Evolutionary conservation across 1,140 invertebrate genomes (phyloP).

Genomic region (Cydia fagiglandana): DNA sequence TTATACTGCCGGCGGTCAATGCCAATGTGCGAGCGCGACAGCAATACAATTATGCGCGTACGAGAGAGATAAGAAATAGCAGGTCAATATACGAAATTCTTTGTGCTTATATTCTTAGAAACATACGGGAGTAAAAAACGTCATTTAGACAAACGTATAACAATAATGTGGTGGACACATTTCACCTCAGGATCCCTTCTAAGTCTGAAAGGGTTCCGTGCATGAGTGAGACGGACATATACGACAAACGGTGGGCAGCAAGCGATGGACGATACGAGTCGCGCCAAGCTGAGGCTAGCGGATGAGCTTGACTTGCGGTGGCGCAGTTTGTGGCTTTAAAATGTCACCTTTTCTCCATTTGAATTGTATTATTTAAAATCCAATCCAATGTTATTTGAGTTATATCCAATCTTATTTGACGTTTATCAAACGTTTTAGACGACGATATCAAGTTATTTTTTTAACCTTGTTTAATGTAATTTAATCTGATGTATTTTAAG

Average conservation of each 20-base stretch:
- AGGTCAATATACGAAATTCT: no score
- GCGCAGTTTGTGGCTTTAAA: not conserved
- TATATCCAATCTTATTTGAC: not conserved
- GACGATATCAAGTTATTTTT: no score
- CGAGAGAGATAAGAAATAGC: no score
- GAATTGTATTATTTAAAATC: no score
- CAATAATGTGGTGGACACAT: not conserved
- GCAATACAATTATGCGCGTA: no score
- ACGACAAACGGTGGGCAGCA: constrained; percentile 25
- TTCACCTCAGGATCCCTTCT: constrained; percentile 22
- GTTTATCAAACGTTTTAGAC: no score
- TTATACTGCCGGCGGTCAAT: no score
- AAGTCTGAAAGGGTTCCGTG: not conserved
- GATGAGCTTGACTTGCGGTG: constrained; percentile 13
- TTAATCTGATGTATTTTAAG: no score
- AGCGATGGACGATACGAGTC: constrained; percentile 23
- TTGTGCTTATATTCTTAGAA: no score
- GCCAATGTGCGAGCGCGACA: no score
- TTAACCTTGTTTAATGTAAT: no score
- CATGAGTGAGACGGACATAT: constrained; percentile 22
- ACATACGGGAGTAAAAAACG: no score
- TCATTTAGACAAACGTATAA: not conserved
- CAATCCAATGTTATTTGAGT: not conserved
- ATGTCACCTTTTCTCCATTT: not conserved
- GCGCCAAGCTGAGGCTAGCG: constrained; percentile 16